phyloP scores from a whole-genome alignment of 2,888 invertebrate genomes.

The Apoda limacodes region DNA sequence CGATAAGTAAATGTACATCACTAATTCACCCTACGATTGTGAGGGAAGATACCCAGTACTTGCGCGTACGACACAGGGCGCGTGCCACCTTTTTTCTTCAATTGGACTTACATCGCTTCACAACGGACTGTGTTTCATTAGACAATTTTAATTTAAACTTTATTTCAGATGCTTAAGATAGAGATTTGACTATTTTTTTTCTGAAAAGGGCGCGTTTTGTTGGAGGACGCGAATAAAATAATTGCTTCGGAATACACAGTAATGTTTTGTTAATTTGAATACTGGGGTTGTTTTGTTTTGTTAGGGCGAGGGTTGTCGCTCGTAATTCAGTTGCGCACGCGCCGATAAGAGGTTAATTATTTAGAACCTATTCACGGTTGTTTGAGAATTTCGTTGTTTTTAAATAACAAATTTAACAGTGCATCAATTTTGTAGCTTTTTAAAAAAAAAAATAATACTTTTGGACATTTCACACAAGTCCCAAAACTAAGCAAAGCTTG shows the following conservation, averaged over 20 bases:
- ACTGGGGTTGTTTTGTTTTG: slow-evolving; percentile 39
- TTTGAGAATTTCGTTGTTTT: slow-evolving; percentile 45
- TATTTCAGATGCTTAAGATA: slow-evolving; percentile 4
- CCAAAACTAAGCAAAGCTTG: no score
- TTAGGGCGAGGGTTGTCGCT: slow-evolving; percentile 34
- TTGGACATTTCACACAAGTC: no score
- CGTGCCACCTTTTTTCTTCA: slow-evolving; percentile 66
- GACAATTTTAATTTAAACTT: slow-evolving; percentile 16
- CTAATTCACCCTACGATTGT: slow-evolving; percentile 48
- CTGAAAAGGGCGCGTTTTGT: slow-evolving; percentile 31
- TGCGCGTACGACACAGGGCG: slow-evolving; percentile 52
- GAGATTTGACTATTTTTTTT: slow-evolving; percentile 12
- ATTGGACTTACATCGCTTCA: slow-evolving; percentile 46
- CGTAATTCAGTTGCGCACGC: slow-evolving; percentile 48
- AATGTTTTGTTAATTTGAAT: slow-evolving; percentile 69
- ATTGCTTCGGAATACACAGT: slow-evolving; percentile 55
- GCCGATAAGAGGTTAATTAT: slow-evolving; percentile 62
- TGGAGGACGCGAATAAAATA: slow-evolving; percentile 40
- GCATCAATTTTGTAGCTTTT: no score
- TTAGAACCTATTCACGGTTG: slow-evolving; percentile 61
- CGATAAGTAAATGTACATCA: slow-evolving; percentile 21
- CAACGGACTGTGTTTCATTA: slow-evolving; percentile 26
- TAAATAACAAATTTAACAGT: no score
- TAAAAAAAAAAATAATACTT: no score
- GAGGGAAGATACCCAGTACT: slow-evolving; percentile 56